phyloP scores from a whole-genome alignment of 2,888 invertebrate species.

The Muschampia staudingeri region DNA sequence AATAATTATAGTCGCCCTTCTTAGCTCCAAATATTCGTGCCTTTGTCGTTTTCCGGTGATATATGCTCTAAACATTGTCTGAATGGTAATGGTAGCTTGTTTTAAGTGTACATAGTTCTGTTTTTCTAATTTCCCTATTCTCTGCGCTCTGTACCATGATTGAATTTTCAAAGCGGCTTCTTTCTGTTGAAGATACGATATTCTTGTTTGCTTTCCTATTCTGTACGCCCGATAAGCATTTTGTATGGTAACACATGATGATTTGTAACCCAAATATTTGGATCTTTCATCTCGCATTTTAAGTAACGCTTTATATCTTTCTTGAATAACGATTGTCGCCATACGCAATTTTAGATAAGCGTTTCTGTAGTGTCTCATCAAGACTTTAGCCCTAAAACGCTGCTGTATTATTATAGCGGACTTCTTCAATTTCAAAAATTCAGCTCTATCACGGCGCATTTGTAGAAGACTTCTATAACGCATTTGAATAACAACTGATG shows the following conservation, averaged over 20 bases:
- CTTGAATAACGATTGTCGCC: slow-evolving; percentile 78
- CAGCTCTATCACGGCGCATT: slow-evolving; percentile 78
- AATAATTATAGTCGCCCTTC: slow-evolving; percentile 78
- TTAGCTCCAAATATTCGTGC: slow-evolving; percentile 79
- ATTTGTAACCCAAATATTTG: slow-evolving; percentile 74
- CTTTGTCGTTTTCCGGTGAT: slow-evolving; percentile 77
- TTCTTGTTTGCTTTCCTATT: slow-evolving; percentile 74
- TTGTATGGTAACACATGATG: slow-evolving; percentile 81
- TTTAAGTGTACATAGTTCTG: slow-evolving; percentile 75
- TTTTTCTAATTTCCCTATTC: slow-evolving; percentile 72
- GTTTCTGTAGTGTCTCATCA: slow-evolving; percentile 70
- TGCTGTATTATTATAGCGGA: slow-evolving; percentile 78
- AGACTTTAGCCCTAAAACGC: slow-evolving; percentile 72
- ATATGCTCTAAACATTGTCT: slow-evolving; percentile 82
- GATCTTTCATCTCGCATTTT: slow-evolving; percentile 77
- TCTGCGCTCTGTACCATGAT: slow-evolving; percentile 82
- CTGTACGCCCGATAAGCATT: slow-evolving; percentile 79
- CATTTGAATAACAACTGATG: slow-evolving; percentile 78
- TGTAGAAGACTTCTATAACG: slow-evolving; percentile 81
- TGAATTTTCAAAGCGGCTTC: slow-evolving; percentile 84
- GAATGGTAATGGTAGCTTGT: slow-evolving; percentile 83
- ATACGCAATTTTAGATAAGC: slow-evolving; percentile 67
- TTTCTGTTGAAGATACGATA: slow-evolving; percentile 76
- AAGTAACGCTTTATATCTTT: slow-evolving; percentile 80
- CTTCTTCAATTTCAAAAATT: slow-evolving; percentile 71